These are phyloP conservation scores for Magallana gigas DNA, from an alignment of 1,140 invertebrate species.

Conservation along the genomic window DNA sequence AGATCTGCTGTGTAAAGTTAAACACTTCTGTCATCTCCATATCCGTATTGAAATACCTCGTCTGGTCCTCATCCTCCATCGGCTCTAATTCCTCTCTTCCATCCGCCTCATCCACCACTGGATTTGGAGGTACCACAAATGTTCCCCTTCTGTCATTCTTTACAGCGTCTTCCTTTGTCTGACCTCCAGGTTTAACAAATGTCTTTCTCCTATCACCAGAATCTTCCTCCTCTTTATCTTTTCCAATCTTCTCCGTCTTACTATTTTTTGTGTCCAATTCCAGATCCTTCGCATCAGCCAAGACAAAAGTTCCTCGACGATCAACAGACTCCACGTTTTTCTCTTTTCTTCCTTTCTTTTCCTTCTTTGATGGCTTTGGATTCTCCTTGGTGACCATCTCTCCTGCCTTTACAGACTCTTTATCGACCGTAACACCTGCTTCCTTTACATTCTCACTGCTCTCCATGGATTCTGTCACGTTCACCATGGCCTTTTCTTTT, in stretches of 20 bases:
- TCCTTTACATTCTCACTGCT: neutral
- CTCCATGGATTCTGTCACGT: no score
- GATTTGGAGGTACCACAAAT: constrained; percentile 43
- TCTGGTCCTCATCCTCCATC: constrained; percentile 48
- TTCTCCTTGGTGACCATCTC: neutral
- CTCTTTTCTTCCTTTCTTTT: neutral
- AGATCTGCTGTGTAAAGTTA: constrained; percentile 44
- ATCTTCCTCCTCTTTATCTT: neutral
- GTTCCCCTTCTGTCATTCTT: constrained; percentile 45
- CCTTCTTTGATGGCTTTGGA: neutral
- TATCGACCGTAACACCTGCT: neutral
- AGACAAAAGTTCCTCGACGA: constrained; percentile 52
- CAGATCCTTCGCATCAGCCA: neutral
- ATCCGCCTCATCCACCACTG: neutral
- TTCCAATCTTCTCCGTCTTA: neutral
- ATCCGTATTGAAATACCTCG: constrained; percentile 60
- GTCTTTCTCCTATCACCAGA: constrained; percentile 23
- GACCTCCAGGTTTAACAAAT: neutral
- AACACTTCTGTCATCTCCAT: constrained; percentile 66
- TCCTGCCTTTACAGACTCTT: neutral
- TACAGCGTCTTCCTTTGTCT: neutral
- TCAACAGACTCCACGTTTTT: neutral
- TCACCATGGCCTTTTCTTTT: neutral
- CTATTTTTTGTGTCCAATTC: neutral
- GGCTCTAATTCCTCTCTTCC: neutral